phyloP scores from a whole-genome alignment of 2,113 vertebrate genomes.

The Bufo gargarizans region DNA sequence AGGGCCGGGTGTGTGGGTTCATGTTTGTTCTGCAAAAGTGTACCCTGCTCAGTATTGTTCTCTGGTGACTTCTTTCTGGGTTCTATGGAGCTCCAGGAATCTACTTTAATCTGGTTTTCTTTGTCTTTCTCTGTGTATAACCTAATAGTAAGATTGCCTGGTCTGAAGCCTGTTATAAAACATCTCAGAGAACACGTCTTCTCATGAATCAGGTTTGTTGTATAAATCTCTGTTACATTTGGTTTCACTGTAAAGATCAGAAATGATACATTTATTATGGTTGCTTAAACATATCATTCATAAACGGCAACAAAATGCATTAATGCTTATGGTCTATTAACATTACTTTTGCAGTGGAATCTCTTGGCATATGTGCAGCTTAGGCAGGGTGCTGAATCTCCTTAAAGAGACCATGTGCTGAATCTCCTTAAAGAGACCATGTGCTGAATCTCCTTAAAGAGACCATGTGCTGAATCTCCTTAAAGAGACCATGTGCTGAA shows the following conservation, averaged over 20 bases:
- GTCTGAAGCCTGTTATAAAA: background rate
- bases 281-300: too few species aligned
- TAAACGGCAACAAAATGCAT: too few species aligned
- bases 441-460: too few species aligned
- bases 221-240: background rate
- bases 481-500: too few species aligned
- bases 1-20: background rate
- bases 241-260: background rate
- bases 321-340: too few species aligned
- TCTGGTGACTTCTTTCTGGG: background rate
- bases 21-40: background rate
- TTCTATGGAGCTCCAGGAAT: background rate
- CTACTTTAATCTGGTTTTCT: background rate
- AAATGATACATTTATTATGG: background rate
- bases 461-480: too few species aligned
- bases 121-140: background rate
- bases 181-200: background rate
- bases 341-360: too few species aligned
- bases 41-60: background rate
- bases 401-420: too few species aligned
- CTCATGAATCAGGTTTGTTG: background rate
- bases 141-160: background rate
- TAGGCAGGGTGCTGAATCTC: too few species aligned
- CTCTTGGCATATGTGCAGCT: too few species aligned
- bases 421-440: too few species aligned